A percentile compares a stretch with the other conserved stretches of the same genome.
Conservation (phyloP, 2,888 invertebrate genomes). For the Gryllus longicercus region DNA sequence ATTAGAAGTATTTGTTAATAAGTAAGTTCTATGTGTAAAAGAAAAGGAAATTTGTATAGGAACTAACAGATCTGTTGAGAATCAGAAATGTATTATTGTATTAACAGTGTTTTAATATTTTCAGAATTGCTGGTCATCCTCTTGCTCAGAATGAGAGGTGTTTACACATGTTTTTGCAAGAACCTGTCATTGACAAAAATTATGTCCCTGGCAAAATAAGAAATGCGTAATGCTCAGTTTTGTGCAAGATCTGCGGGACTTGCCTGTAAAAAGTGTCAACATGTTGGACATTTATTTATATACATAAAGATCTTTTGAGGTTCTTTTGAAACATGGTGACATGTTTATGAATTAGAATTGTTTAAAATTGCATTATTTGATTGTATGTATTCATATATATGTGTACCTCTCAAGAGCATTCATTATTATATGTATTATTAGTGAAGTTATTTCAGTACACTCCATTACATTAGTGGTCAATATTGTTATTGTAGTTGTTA, state of each 20-base stretch:
- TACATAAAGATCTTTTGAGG: background rate
- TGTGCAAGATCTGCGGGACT: background rate
- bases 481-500: background rate
- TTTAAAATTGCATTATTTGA: constrained; percentile 3
- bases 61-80: background rate
- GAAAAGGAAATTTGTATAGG: background rate
- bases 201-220: constrained; percentile 99
- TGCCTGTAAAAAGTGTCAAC: constrained; percentile 8
- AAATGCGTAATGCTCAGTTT: constrained; percentile 67
- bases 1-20: constrained; percentile 97
- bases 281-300: constrained; percentile 6
- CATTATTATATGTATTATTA: constrained; percentile 8
- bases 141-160: constrained; percentile 98
- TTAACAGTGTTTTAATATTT: constrained; percentile 39
- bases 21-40: constrained; percentile 56
- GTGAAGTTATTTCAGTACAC: background rate
- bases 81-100: too few relatives aligned
- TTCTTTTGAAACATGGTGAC: background rate
- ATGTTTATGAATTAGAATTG: background rate
- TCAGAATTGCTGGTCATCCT: constrained; percentile 95
- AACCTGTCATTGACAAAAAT: constrained; percentile 95
- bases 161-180: constrained; percentile 98
- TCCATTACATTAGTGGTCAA: background rate
- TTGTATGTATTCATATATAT: constrained; percentile 5
- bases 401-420: background rate